Percentiles rank a stretch among this genome's conserved stretches.
Evolutionary conservation across 1,140 invertebrate genomes (phyloP).

Genomic region (Bathynomus jamesi): DNA sequence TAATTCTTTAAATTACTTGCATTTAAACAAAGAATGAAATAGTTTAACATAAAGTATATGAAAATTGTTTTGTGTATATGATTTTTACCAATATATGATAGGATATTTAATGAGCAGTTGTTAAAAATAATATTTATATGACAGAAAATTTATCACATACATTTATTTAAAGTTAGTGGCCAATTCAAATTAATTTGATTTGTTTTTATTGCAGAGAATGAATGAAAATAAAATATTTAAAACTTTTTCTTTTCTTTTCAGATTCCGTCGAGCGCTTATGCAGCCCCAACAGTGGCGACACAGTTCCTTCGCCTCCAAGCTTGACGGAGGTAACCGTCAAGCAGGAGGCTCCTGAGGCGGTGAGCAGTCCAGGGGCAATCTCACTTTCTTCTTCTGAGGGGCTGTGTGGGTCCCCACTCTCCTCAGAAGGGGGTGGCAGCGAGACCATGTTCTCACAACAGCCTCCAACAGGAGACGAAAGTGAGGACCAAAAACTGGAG

Average conservation of each 20-base stretch:
- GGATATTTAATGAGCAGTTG: too few relatives aligned
- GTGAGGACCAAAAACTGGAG: slow-evolving; percentile 17
- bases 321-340: neutral
- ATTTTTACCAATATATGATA: too few relatives aligned
- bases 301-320: neutral
- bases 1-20: too few relatives aligned
- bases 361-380: neutral
- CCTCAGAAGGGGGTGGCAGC: neutral
- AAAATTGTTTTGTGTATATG: too few relatives aligned
- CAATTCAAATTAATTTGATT: too few relatives aligned
- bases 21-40: too few relatives aligned
- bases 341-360: neutral
- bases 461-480: neutral
- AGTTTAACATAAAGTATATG: too few relatives aligned
- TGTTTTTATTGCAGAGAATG: too few relatives aligned
- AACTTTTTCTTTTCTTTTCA: neutral
- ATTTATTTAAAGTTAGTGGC: too few relatives aligned
- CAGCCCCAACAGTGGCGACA: neutral
- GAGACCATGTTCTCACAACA: neutral
- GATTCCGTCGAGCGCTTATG: neutral
- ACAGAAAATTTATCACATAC: too few relatives aligned
- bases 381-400: neutral
- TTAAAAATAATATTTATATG: too few relatives aligned
- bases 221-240: too few relatives aligned
- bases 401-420: neutral